Evolutionary conservation across 2,797 vertebrate genomes (phyloP).

Genomic region (Enteromius afrohamiltoni): DNA sequence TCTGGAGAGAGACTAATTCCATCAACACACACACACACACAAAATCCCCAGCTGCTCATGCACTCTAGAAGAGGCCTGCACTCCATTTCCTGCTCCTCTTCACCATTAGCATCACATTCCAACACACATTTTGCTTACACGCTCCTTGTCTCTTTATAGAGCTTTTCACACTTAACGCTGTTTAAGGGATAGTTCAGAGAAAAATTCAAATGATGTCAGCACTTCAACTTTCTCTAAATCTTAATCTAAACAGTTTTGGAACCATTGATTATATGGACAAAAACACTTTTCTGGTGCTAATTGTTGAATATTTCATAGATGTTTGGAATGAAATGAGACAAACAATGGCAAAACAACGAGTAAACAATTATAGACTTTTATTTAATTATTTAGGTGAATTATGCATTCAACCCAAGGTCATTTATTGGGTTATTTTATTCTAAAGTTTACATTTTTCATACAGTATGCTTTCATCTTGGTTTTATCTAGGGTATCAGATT

Average conservation of each 20-base stretch:
- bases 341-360: too few species aligned
- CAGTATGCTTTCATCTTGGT: neutral
- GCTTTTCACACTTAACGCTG: neutral
- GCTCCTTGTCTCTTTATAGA: neutral
- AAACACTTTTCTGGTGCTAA: neutral
- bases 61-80: slow-evolving; percentile 12
- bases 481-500: neutral
- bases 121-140: slow-evolving; percentile 2
- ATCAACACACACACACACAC: slow-evolving; percentile 37
- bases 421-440: neutral
- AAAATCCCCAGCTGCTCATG: slow-evolving; percentile 44
- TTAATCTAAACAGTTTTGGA: neutral
- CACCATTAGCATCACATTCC: slow-evolving; percentile 41
- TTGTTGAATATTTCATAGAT: neutral
- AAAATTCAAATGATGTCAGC: neutral
- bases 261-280: neutral
- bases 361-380: neutral
- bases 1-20: slow-evolving; percentile 53
- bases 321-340: neutral
- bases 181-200: neutral
- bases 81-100: slow-evolving; percentile 31
- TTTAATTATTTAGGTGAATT: neutral
- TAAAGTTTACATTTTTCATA: neutral
- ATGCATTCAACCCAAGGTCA: neutral
- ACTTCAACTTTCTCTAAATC: neutral